Conservation (phyloP, 2,888 invertebrate genomes). For the Acanthosepion pharaonis region DNA sequence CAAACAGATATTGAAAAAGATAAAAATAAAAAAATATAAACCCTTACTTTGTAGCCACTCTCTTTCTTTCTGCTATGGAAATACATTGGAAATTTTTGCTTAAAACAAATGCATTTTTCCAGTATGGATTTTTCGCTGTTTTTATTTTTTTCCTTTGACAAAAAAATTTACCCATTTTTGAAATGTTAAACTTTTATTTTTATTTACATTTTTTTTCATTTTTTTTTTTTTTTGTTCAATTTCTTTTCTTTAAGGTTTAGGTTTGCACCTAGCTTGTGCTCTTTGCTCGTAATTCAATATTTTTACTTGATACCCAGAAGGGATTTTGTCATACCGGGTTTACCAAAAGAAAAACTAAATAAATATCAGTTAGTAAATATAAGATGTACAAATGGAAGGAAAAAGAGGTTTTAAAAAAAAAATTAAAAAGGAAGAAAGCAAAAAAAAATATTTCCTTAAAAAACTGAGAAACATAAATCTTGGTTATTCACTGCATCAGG, state of each 20-base stretch:
- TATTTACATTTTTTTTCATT: not conserved
- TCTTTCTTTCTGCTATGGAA: not conserved
- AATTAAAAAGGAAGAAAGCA: not conserved
- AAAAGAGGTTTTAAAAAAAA: not conserved
- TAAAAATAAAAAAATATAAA: not conserved
- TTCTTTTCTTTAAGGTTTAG: not conserved
- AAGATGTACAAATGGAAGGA: not conserved
- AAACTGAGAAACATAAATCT: not conserved
- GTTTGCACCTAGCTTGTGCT: not conserved
- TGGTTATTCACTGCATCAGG: not conserved
- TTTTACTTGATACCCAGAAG: not conserved
- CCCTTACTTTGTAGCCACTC: not conserved
- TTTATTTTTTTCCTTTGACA: not conserved
- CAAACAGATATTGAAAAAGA: not conserved
- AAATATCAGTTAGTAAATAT: not conserved
- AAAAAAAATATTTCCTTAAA: not conserved
- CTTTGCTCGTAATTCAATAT: not conserved
- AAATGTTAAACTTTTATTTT: not conserved
- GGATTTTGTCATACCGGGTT: not conserved
- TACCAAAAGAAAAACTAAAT: not conserved
- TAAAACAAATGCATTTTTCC: slow-evolving; percentile 33
- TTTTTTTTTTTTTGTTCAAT: not conserved
- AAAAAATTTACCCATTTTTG: not conserved
- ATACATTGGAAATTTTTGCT: not conserved
- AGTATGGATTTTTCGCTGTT: not conserved